Conservation (phyloP, 2,797 vertebrate genomes). For the Pampus argenteus region DNA sequence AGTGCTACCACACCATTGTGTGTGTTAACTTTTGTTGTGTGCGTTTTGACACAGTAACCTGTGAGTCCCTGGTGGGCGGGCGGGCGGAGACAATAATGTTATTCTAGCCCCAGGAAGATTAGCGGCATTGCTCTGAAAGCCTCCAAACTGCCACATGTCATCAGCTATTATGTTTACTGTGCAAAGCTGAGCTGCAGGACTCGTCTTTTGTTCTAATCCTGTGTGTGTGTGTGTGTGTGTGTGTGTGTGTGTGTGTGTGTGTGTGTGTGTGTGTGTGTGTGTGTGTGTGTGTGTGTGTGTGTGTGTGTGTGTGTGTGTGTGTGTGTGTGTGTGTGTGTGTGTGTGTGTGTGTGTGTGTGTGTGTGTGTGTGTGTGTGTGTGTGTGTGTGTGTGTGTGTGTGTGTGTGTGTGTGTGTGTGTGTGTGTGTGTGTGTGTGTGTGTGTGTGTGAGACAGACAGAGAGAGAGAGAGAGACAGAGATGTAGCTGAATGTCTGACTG, state of each 20-base stretch:
- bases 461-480: no score
- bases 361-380: slow-evolving; percentile 4
- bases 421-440: no score
- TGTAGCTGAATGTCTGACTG: no score
- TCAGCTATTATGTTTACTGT: slow-evolving; percentile 54
- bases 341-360: slow-evolving; percentile 8
- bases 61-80: slow-evolving; percentile 41
- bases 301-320: neutral
- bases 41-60: slow-evolving; percentile 45
- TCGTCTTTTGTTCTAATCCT: slow-evolving; percentile 62
- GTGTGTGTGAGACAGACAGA: no score
- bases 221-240: slow-evolving; percentile 21
- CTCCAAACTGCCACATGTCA: slow-evolving; percentile 57
- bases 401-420: neutral
- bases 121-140: slow-evolving; percentile 51
- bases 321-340: neutral
- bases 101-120: slow-evolving; percentile 57
- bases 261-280: neutral
- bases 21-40: slow-evolving; percentile 44
- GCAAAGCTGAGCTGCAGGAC: slow-evolving; percentile 52
- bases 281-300: neutral
- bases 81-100: slow-evolving; percentile 45
- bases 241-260: slow-evolving; percentile 17
- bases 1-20: no score
- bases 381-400: neutral